Conservation (phyloP, 2,797 vertebrate genomes). For the Helicolenus hilgendorfi region DNA sequence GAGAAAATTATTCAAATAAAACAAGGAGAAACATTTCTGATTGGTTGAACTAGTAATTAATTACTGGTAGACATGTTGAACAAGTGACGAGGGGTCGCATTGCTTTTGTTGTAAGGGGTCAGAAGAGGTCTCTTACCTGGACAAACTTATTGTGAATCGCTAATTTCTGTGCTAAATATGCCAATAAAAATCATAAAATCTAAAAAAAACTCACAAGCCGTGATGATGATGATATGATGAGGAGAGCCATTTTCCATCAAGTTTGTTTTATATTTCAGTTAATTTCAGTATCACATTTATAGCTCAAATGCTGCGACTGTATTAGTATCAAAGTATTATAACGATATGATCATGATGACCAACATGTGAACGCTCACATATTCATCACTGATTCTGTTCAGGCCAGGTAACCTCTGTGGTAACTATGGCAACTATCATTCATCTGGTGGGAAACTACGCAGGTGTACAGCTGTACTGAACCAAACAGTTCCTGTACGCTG, state of each 20-base stretch:
- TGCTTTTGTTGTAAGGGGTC: background rate
- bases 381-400: background rate
- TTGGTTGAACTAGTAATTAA: background rate
- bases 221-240: background rate
- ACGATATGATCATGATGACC: too few relatives aligned
- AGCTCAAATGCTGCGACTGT: background rate
- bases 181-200: background rate
- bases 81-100: accelerated
- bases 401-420: background rate
- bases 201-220: background rate
- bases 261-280: background rate
- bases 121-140: background rate
- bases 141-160: too few relatives aligned
- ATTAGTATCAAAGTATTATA: background rate
- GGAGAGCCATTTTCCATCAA: background rate
- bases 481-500: constrained; percentile 11
- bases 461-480: background rate
- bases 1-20: background rate
- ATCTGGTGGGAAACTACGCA: background rate
- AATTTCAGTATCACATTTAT: background rate
- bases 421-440: background rate
- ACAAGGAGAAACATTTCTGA: too few relatives aligned
- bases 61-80: background rate
- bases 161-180: background rate
- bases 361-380: background rate